Percentiles rank a stretch among this genome's conserved stretches.
phyloP scores from a whole-genome alignment of 2,797 vertebrate genomes.

The Sebastolobus alascanus region DNA sequence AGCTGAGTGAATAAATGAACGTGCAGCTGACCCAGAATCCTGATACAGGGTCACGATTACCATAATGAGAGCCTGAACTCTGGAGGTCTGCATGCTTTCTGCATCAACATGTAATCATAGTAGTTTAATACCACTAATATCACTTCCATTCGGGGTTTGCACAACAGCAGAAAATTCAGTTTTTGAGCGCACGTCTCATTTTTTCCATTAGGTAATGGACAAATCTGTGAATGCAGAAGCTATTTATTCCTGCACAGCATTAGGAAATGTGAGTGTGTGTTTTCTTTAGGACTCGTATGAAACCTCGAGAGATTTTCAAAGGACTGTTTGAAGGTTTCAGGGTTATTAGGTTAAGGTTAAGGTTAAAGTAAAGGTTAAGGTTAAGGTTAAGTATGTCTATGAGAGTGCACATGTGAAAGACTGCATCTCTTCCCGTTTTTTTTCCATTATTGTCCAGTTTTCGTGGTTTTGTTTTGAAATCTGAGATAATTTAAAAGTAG shows the following conservation, averaged over 20 bases:
- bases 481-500: background rate
- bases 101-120: conserved; percentile 18
- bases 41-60: background rate
- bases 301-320: background rate
- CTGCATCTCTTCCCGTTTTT: background rate
- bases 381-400: background rate
- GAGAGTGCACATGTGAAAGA: background rate
- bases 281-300: too few relatives aligned
- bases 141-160: conserved; percentile 22
- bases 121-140: conserved; percentile 35
- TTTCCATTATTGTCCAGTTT: background rate
- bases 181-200: conserved; percentile 21
- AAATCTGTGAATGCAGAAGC: conserved; percentile 5
- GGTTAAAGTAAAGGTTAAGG: background rate
- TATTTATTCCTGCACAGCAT: background rate
- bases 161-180: conserved; percentile 32
- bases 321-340: background rate
- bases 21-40: background rate
- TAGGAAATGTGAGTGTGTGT: background rate
- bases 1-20: background rate
- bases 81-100: conserved; percentile 3
- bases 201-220: conserved; percentile 53
- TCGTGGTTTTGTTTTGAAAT: conserved; percentile 42
- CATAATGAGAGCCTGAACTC: background rate
- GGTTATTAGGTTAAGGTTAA: background rate